A percentile compares a stretch with the other conserved stretches of the same genome.
Conservation (phyloP, 2,888 invertebrate genomes). For the Melanargia galathea region DNA sequence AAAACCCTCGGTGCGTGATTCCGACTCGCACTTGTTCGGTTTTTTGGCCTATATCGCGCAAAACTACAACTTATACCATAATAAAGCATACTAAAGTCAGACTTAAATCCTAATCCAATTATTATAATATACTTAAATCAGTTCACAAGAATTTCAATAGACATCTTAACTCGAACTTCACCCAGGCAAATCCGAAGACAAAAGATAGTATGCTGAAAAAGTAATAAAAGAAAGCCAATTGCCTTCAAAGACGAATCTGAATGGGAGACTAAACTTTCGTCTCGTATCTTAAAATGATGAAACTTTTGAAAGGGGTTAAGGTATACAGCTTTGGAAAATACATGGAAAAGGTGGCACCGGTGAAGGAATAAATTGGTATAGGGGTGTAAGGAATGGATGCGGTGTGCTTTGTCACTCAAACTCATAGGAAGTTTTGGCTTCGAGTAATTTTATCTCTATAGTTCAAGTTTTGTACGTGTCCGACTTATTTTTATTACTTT, state of each 20-base stretch:
- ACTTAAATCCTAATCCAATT: too few relatives aligned
- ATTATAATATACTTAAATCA: too few relatives aligned
- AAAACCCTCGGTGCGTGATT: too few relatives aligned
- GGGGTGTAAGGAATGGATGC: conserved; percentile 39
- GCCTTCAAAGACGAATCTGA: conserved; percentile 47
- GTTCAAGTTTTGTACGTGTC: neutral
- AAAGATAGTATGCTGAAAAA: conserved; percentile 44
- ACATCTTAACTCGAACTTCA: too few relatives aligned
- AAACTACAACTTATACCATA: too few relatives aligned
- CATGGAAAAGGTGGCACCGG: conserved; percentile 44
- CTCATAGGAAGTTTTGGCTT: conserved; percentile 40
- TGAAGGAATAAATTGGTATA: conserved; percentile 32
- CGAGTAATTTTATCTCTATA: conserved; percentile 30
- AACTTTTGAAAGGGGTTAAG: conserved; percentile 75
- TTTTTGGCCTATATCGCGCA: too few relatives aligned
- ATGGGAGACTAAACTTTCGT: conserved; percentile 46
- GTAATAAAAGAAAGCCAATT: conserved; percentile 64
- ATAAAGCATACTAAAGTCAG: too few relatives aligned
- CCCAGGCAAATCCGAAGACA: conserved; percentile 43
- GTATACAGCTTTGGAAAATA: conserved; percentile 69
- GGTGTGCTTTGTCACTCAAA: conserved; percentile 41
- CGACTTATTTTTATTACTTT: neutral
- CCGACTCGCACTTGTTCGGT: too few relatives aligned
- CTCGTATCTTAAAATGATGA: conserved; percentile 60
- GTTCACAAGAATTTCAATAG: too few relatives aligned